Percentiles rank a stretch among this genome's conserved stretches.
These are phyloP conservation scores for Chaenodraco wilsoni DNA, from an alignment of 2,797 vertebrate genomes.

Conservation along the genomic window DNA sequence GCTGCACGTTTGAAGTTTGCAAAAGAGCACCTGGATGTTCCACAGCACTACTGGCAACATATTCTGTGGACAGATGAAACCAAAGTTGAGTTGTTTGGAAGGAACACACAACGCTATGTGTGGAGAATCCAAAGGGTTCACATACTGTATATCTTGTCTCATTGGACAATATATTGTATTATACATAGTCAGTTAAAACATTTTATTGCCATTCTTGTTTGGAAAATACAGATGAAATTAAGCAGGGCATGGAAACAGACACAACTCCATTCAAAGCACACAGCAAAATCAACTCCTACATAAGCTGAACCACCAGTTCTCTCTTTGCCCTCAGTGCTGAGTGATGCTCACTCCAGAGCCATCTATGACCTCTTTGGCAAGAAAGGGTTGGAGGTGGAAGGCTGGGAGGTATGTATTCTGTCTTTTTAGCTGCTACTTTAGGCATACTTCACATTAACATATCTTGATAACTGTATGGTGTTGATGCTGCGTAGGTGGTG, in stretches of 20 bases:
- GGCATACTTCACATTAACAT: slow-evolving; percentile 1
- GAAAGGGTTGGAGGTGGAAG: slow-evolving; percentile 97
- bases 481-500: slow-evolving; percentile 86
- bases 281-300: neutral
- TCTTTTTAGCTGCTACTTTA: neutral
- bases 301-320: neutral
- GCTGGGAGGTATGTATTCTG: slow-evolving; percentile 92
- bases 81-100: too few species aligned
- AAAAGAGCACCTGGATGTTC: too few species aligned
- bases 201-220: neutral
- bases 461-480: slow-evolving; percentile 6
- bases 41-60: too few species aligned
- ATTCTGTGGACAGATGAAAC: too few species aligned
- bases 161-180: too few species aligned
- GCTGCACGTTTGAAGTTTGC: too few species aligned
- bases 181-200: neutral
- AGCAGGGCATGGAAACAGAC: neutral
- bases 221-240: neutral
- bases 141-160: too few species aligned
- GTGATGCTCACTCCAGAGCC: slow-evolving; percentile 94
- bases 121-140: too few species aligned
- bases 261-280: neutral
- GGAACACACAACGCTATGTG: too few species aligned
- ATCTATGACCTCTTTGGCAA: slow-evolving; percentile 98
- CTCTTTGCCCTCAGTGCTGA: slow-evolving; percentile 86